Conservation (phyloP, 2,888 invertebrate genomes). For the Cephus spinipes region DNA sequence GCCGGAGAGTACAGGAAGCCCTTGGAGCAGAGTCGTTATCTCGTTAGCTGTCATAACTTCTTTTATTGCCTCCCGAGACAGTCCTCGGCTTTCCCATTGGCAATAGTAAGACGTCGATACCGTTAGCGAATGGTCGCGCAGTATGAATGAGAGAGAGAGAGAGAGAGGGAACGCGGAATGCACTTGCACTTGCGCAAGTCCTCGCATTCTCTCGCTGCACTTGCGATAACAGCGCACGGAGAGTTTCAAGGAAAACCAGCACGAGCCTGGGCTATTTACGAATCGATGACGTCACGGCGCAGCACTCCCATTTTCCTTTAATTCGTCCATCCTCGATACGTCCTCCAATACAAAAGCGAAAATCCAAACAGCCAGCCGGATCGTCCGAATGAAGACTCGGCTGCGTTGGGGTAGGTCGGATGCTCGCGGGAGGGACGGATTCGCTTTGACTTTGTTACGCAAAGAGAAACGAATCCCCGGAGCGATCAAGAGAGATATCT, state of each 20-base stretch:
- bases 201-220: background rate
- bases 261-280: background rate
- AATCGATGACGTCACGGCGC: background rate
- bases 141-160: background rate
- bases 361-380: too few relatives aligned
- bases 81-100: background rate
- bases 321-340: too few relatives aligned
- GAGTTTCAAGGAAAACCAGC: background rate
- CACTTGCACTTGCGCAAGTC: background rate
- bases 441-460: too few relatives aligned
- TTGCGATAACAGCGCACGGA: background rate
- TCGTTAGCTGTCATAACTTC: constrained; percentile 4
- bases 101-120: background rate
- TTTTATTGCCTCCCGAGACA: background rate
- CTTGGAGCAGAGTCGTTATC: background rate
- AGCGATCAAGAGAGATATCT: too few relatives aligned
- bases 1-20: background rate
- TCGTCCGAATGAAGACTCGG: too few relatives aligned
- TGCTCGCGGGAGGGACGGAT: too few relatives aligned
- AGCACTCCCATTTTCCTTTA: too few relatives aligned
- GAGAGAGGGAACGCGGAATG: background rate
- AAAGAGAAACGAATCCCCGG: too few relatives aligned
- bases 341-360: too few relatives aligned
- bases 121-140: too few relatives aligned
- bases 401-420: too few relatives aligned